A percentile compares a stretch with the other conserved stretches of the same genome.
These are phyloP conservation scores for Boleophthalmus pectinirostris DNA, from an alignment of 2,113 vertebrate genomes.

Conservation along the genomic window DNA sequence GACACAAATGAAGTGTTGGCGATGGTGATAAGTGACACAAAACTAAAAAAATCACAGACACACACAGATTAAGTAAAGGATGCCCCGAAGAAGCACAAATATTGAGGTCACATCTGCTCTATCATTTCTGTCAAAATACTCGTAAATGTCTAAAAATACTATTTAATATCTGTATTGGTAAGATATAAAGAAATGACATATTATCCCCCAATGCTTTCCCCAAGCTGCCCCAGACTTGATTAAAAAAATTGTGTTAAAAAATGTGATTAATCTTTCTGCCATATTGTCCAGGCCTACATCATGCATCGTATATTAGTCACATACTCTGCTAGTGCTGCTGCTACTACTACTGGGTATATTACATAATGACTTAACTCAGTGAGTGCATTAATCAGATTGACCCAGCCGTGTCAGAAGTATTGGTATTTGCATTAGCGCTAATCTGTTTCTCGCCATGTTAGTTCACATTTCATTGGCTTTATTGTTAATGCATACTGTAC, in stretches of 20 bases:
- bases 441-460: background rate
- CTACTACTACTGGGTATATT: background rate
- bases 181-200: too few species aligned
- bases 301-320: background rate
- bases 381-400: background rate
- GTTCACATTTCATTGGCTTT: background rate
- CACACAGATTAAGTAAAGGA: background rate
- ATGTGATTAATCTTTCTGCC: too few species aligned
- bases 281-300: background rate
- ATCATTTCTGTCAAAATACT: constrained; percentile 2
- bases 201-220: too few species aligned
- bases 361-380: background rate
- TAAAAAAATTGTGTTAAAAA: too few species aligned
- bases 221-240: too few species aligned
- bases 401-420: background rate
- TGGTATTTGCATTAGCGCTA: background rate
- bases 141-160: background rate
- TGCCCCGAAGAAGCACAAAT: background rate
- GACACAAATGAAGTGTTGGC: background rate
- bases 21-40: background rate
- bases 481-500: background rate
- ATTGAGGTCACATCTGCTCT: constrained; percentile 10
- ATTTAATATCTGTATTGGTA: background rate
- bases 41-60: background rate
- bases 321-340: background rate